Percentiles rank a stretch among this genome's conserved stretches.
Conservation (phyloP, 2,888 invertebrate genomes). For the Biston betularia region DNA sequence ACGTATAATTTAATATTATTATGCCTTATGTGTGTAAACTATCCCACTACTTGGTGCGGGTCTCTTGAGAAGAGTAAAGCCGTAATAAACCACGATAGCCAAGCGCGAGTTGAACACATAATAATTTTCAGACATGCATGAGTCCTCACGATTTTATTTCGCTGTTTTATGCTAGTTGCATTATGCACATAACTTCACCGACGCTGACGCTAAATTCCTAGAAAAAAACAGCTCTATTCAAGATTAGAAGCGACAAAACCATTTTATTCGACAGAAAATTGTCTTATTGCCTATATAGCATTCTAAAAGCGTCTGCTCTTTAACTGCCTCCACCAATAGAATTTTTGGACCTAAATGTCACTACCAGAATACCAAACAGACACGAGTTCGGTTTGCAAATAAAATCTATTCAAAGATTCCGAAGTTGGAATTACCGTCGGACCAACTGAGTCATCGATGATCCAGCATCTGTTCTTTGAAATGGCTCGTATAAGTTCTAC, state of each 20-base stretch:
- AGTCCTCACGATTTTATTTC: neutral
- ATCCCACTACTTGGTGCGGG: no score
- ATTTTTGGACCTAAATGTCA: conserved; percentile 9
- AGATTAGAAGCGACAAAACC: neutral
- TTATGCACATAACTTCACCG: no score
- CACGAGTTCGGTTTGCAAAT: conserved; percentile 34
- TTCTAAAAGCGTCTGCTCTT: conserved; percentile 3
- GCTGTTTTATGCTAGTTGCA: neutral
- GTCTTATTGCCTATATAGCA: neutral
- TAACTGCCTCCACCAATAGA: neutral
- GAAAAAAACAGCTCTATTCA: neutral
- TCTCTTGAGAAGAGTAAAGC: no score
- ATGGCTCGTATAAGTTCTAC: conserved; percentile 31
- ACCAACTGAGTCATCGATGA: conserved; percentile 44
- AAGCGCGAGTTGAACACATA: no score
- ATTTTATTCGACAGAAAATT: neutral
- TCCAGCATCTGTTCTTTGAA: conserved; percentile 33
- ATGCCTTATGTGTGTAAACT: no score
- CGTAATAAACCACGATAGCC: no score
- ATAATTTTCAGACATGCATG: no score
- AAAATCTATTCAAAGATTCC: conserved; percentile 44
- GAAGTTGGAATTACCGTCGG: conserved; percentile 31
- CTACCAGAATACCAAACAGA: conserved; percentile 34
- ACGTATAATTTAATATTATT: no score
- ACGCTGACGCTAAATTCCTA: no score